Evolutionary conservation across 1,140 invertebrate genomes (phyloP).

Genomic region (Phortica variegata): DNA sequence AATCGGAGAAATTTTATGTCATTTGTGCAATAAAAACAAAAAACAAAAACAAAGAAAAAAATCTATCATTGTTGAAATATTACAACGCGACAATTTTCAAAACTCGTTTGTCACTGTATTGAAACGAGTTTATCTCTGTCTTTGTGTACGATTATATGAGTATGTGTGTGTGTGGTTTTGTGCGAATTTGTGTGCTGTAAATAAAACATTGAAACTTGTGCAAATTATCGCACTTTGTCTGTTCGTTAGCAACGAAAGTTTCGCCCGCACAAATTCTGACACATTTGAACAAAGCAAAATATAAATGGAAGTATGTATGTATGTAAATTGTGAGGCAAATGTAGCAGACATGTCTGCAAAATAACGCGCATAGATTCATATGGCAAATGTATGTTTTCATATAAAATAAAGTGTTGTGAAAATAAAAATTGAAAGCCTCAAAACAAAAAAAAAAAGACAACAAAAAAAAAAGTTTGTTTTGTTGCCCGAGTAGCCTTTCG

Average conservation of each 20-base stretch:
- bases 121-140: neutral
- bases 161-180: slow-evolving; percentile 1
- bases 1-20: too few relatives aligned
- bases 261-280: slow-evolving; percentile 16
- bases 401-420: too few relatives aligned
- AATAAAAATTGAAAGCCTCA: too few relatives aligned
- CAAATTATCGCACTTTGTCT: slow-evolving; percentile 42
- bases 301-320: slow-evolving; percentile 15
- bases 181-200: slow-evolving; percentile 12
- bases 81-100: slow-evolving; percentile 7
- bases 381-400: neutral
- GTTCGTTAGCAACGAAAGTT: slow-evolving; percentile 39
- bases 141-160: too few relatives aligned
- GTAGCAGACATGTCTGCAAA: too few relatives aligned
- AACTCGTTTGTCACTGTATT: slow-evolving; percentile 5
- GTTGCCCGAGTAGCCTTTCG: neutral
- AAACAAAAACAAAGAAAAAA: slow-evolving; percentile 10
- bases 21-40: slow-evolving; percentile 6
- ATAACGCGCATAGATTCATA: neutral
- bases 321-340: too few relatives aligned
- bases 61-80: slow-evolving; percentile 12
- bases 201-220: slow-evolving; percentile 36
- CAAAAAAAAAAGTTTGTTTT: neutral
- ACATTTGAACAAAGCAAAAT: slow-evolving; percentile 26
- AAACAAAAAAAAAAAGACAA: too few relatives aligned